Evolutionary conservation across 2,888 invertebrate genomes (phyloP), one percentile per base, ranked within the genome.

Genomic region (Hirtodrosophila confusa): DNA sequence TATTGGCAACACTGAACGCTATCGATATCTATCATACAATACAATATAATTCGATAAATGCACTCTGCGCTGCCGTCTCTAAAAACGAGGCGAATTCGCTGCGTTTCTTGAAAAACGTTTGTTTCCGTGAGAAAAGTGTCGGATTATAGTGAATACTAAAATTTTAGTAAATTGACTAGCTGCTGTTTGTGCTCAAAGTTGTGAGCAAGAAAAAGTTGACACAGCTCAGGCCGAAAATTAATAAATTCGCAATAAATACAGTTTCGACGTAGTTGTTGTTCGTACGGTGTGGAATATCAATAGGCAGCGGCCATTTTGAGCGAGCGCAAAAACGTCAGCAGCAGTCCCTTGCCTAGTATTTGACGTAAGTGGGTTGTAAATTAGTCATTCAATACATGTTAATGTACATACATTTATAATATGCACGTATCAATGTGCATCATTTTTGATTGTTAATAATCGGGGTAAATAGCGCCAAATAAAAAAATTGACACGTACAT

Each of bases 251-350:
- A 45, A 11, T 36, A 11, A 50, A 31, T 31, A 31, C 8, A 17
- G 17, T 17, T 17, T 17, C 17, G 17, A 44, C 10, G 35, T 5
- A 44, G n/a, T 69, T 63, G 12, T 45, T 23, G 29, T 27, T 35
- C 37, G 27, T 62, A 63, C 37, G 66, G 75, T 82, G 65, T 49
- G 49, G 50, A 74, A 64, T 75, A 70, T 58, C 53, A 63, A 50
- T 70, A 39, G 33, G 45, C 45, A 67, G 85, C 88, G 75, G 86
- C 88, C 88, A 88, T 88, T 88, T 88, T 88, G 88, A 69, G 87
- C 87, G 69, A 82, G 85, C 73, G 39, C 43, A 69, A 56, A 80
- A 86, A 82, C 80, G 80, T 82, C 80, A 84, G 77, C 80, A 84
- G 48, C 70, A 71, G 61, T 54, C 66, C 61, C 33, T 58, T 67